These are phyloP conservation scores for Siniperca scherzeri DNA, from an alignment of 2,797 vertebrate genomes.

Conservation along the genomic window DNA sequence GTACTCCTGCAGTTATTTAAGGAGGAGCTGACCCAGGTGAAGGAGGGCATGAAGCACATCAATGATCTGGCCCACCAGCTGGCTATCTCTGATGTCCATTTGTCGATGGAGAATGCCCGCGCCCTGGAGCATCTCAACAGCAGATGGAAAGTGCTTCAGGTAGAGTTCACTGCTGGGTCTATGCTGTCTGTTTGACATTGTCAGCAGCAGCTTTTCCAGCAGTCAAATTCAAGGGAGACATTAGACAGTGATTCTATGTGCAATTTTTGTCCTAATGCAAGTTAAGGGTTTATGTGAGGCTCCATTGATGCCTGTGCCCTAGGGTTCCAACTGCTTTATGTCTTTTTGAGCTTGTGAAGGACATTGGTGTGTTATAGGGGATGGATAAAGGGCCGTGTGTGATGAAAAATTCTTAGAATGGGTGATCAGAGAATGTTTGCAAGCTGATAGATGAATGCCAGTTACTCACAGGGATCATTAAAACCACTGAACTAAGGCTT, in stretches of 20 bases:
- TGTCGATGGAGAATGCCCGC: slow-evolving; percentile 96
- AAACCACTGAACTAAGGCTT: background rate
- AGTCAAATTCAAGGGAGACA: slow-evolving; percentile 29
- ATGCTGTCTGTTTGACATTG: slow-evolving; percentile 34
- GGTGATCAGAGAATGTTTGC: slow-evolving; percentile 8
- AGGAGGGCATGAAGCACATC: slow-evolving; percentile 95
- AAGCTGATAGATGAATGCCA: background rate
- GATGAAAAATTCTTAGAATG: background rate
- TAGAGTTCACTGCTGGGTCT: slow-evolving; percentile 68
- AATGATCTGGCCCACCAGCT: slow-evolving; percentile 97
- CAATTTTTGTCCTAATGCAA: slow-evolving; percentile 17
- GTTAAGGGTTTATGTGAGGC: slow-evolving; percentile 8
- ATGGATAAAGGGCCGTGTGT: slow-evolving; percentile 1
- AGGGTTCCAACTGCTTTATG: slow-evolving; percentile 24
- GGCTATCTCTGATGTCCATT: slow-evolving; percentile 96
- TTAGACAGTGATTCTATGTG: slow-evolving; percentile 10
- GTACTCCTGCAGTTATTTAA: slow-evolving; percentile 90
- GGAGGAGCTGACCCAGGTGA: slow-evolving; percentile 94
- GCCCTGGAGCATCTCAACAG: slow-evolving; percentile 95
- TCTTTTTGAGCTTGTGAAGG: slow-evolving; percentile 25
- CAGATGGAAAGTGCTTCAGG: slow-evolving; percentile 97
- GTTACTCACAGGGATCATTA: background rate
- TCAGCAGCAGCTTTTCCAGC: slow-evolving; percentile 38
- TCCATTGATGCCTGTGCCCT: background rate
- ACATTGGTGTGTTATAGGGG: background rate